phyloP scores from a whole-genome alignment of 2,797 vertebrate genomes.

The Microchirus variegatus region DNA sequence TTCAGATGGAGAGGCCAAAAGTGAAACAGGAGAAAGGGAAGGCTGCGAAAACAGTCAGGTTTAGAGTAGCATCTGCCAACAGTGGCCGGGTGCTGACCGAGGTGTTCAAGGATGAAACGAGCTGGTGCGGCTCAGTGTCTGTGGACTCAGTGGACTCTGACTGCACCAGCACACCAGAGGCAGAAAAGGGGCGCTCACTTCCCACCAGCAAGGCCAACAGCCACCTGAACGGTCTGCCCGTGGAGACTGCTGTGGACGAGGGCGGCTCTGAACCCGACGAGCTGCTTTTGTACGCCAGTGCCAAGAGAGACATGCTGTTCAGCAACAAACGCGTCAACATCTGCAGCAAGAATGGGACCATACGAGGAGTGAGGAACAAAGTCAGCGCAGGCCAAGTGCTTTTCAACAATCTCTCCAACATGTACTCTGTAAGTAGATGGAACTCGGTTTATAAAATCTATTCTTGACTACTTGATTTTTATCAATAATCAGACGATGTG shows the following conservation, averaged over 20 bases:
- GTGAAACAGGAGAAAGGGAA: constrained; percentile 75
- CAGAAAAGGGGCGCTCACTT: constrained; percentile 75
- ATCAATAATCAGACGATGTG: no score
- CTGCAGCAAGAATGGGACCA: constrained; percentile 97
- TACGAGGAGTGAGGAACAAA: constrained; percentile 97
- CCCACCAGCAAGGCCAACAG: constrained; percentile 83
- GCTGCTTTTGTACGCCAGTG: constrained; percentile 89
- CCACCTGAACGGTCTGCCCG: constrained; percentile 83
- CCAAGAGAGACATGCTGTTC: constrained; percentile 87
- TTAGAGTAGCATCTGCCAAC: constrained; percentile 93
- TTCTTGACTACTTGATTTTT: neutral
- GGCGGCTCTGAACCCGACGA: constrained; percentile 86
- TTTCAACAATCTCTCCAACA: constrained; percentile 93
- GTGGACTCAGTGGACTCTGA: constrained; percentile 87
- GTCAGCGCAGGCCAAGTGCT: constrained; percentile 98
- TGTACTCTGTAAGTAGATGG: constrained; percentile 87
- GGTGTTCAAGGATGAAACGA: constrained; percentile 88
- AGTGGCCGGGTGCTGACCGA: constrained; percentile 93
- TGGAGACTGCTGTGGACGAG: constrained; percentile 72
- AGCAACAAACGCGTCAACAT: constrained; percentile 93
- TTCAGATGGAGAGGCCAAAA: constrained; percentile 79
- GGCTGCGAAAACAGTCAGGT: constrained; percentile 87
- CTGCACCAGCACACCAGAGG: constrained; percentile 83
- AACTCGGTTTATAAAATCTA: neutral
- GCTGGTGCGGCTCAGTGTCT: constrained; percentile 57